Evolutionary conservation across 2,888 invertebrate genomes (phyloP).

Genomic region (Strigamia transsilvanica): DNA sequence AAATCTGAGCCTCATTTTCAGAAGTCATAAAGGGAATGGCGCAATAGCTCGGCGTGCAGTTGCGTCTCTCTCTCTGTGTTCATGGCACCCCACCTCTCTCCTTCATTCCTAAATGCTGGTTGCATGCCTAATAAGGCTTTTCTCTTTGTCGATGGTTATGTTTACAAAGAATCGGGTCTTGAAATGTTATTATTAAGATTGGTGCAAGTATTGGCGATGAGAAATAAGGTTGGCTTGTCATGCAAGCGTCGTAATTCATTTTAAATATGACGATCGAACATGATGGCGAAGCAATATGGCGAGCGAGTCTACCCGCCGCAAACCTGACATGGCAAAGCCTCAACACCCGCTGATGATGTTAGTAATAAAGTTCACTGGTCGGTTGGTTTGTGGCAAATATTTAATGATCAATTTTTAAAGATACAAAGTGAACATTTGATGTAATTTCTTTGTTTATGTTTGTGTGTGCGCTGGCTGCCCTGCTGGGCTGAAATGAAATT

Average conservation of each 20-base stretch:
- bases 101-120: slow-evolving; percentile 32
- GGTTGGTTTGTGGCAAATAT: slow-evolving; percentile 23
- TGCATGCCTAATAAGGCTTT: slow-evolving; percentile 48
- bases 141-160: slow-evolving; percentile 39
- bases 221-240: slow-evolving; percentile 28
- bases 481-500: no score
- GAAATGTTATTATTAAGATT: slow-evolving; percentile 47
- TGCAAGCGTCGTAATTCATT: slow-evolving; percentile 41
- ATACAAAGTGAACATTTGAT: background rate
- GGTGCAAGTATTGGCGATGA: slow-evolving; percentile 36
- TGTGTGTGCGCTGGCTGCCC: no score
- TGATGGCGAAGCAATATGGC: slow-evolving; percentile 7
- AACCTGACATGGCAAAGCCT: slow-evolving; percentile 40
- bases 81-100: background rate
- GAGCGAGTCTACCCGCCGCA: slow-evolving; percentile 10
- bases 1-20: slow-evolving; percentile 49
- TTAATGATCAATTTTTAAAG: slow-evolving; percentile 43
- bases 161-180: slow-evolving; percentile 43
- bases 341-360: slow-evolving; percentile 48
- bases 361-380: slow-evolving; percentile 39
- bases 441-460: background rate
- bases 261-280: slow-evolving; percentile 48
- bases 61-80: background rate
- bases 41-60: slow-evolving; percentile 45
- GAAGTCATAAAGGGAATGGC: slow-evolving; percentile 43